A percentile compares a stretch with the other conserved stretches of the same genome.
Conservation (phyloP, 2,888 invertebrate genomes). For the Lathronympha strigana region DNA sequence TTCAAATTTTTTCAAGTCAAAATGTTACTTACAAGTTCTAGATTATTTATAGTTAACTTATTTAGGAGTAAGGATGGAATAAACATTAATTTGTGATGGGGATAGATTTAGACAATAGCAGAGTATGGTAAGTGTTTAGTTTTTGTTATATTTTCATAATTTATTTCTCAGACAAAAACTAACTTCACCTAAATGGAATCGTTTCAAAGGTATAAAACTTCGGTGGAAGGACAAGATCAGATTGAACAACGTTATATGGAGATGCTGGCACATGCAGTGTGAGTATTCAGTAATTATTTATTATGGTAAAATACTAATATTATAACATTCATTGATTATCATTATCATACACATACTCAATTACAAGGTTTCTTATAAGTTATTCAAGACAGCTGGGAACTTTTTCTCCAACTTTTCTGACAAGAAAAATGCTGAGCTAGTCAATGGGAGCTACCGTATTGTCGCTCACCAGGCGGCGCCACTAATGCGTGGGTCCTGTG, state of each 20-base stretch:
- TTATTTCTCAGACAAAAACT: conserved; percentile 94
- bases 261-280: conserved; percentile 99
- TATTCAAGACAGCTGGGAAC: too few species aligned
- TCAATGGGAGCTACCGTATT: too few species aligned
- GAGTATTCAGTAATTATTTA: conserved; percentile 65
- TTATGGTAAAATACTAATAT: too few species aligned
- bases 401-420: too few species aligned
- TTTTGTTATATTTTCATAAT: conserved; percentile 50
- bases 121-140: conserved; percentile 67
- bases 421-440: too few species aligned
- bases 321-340: not conserved
- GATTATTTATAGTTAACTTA: conserved; percentile 68
- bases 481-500: too few species aligned
- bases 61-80: conserved; percentile 59
- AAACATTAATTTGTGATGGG: conserved; percentile 67
- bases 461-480: too few species aligned
- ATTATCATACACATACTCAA: not conserved
- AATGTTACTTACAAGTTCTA: conserved; percentile 68
- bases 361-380: too few species aligned
- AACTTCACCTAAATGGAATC: conserved; percentile 99
- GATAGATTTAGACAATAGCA: conserved; percentile 47
- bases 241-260: conserved; percentile 99
- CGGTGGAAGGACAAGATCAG: conserved; percentile 99
- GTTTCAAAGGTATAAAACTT: conserved; percentile 98
- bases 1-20: conserved; percentile 65